Base-by-base conservation (phyloP, 1,140 invertebrate genomes). In the Drosophila ohnishii region DNA sequence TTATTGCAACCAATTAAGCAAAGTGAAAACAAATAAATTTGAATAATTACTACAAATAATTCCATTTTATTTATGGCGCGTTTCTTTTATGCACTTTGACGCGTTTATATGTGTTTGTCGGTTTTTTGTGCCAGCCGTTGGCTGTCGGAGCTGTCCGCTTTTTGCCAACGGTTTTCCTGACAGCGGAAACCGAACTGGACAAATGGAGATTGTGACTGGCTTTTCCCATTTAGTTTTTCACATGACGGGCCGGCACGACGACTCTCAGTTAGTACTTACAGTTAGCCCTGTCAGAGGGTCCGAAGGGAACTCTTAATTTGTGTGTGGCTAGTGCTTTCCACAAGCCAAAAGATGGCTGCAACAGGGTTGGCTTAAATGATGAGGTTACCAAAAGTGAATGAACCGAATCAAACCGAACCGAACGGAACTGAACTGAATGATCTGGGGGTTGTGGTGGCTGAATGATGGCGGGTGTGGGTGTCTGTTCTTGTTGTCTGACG, bases 1-100 rank as follows among this genome's bases (percentile, higher is more conserved):
- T 63, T 35, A 34, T 69, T 62, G 55, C 39, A 70, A 56, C 59
- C 53, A 62, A 45, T 63, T 45, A 60, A 47, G 53, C 25, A 48
- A 56, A 61, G 56, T 78, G 65, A 58, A 59, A 84, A 55, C 59
- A 74, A 74, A 76, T 71, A 72, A 81, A 76, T 72, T 71, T 76
- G 35, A 80, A 77, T 76, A 76, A 76, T 81, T 76, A 72, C 66
- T 65, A 62, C 51, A 78, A 81, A 82, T 82, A 82, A 82, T 71
- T 55, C 47, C 25, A 35, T 70, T 72, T 80, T 61, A 63, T 80
- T 83, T 75, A 78, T 81, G 62, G 37, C 45, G 32, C 13, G 9
- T 65, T 76, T 53, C 47, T 75, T 63, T 51, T 69, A 76, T 79
- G 69, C 56, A 28, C 37, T 45, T 22, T 30, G 45, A 48, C 50